phyloP scores from a whole-genome alignment of 2,113 vertebrate species.

The Odocoileus virginianus region DNA sequence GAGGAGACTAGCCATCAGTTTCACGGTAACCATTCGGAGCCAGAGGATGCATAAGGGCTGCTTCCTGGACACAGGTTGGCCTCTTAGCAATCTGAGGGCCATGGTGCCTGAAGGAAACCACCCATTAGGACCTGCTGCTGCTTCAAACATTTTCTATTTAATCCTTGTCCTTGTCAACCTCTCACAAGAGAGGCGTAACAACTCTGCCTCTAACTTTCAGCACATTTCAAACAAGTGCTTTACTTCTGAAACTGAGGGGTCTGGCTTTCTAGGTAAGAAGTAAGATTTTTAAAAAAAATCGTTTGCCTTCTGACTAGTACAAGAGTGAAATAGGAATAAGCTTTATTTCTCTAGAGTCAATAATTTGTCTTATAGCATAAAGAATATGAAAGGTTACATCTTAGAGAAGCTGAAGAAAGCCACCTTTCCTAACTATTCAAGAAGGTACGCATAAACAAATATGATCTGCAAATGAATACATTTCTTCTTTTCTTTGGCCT shows the following conservation, averaged over 20 bases:
- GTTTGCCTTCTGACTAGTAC: not conserved
- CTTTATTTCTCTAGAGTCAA: not conserved
- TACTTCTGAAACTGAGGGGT: not conserved
- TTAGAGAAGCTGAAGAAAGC: not conserved
- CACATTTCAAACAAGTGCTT: not conserved
- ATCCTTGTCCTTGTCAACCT: not conserved
- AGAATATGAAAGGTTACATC: not conserved
- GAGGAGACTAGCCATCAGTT: not conserved
- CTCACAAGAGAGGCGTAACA: not conserved
- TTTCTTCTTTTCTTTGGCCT: not conserved
- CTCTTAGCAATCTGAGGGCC: no score
- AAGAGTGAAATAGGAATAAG: not conserved
- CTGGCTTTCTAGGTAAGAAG: not conserved
- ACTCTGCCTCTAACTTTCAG: no score
- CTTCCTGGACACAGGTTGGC: not conserved
- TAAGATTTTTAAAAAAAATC: no score
- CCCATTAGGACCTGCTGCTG: rapidly evolving
- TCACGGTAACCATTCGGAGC: not conserved
- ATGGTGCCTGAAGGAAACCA: rapidly evolving
- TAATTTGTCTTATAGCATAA: not conserved
- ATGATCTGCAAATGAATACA: not conserved
- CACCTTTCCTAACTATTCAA: not conserved
- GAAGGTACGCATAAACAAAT: not conserved
- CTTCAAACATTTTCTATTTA: not conserved
- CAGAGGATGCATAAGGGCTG: not conserved